Evolutionary conservation across 2,888 invertebrate species (phyloP).

Genomic region (Muscina levida): DNA sequence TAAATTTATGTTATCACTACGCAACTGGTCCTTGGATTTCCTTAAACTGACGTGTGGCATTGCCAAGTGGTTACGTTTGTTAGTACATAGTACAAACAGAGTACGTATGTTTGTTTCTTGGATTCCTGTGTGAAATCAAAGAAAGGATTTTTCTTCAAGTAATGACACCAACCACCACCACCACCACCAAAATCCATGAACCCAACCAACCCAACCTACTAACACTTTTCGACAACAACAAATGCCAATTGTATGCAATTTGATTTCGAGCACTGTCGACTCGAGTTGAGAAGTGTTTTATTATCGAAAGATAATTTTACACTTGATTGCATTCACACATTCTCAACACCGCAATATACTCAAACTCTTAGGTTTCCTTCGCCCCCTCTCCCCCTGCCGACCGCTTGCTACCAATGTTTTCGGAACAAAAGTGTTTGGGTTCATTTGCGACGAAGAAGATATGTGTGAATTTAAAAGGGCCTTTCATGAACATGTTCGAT

Average conservation of each 20-base stretch:
- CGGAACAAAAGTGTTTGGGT: constrained; percentile 5
- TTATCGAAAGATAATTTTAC: constrained; percentile 59
- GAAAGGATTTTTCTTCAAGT: constrained; percentile 20
- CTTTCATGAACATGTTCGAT: constrained; percentile 31
- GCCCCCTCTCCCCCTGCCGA: too few species aligned
- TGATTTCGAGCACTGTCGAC: constrained; percentile 13
- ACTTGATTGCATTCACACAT: constrained; percentile 60
- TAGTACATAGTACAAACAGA: constrained; percentile 25
- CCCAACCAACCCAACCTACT: background rate
- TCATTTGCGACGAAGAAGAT: background rate
- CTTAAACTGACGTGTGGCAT: constrained; percentile 56
- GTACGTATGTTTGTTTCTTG: background rate
- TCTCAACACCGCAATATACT: too few species aligned
- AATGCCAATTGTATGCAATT: constrained; percentile 29
- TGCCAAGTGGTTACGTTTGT: constrained; percentile 59
- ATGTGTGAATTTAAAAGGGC: constrained; percentile 11
- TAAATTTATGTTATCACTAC: too few species aligned
- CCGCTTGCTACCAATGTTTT: background rate
- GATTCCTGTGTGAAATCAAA: constrained; percentile 10
- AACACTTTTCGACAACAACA: background rate
- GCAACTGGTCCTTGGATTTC: background rate
- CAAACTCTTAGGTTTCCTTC: too few species aligned
- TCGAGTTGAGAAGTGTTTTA: constrained; percentile 31
- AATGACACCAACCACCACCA: background rate
- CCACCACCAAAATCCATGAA: constrained; percentile 24